Evolutionary conservation across 2,888 invertebrate species (phyloP).

Genomic region (Prosapia bicincta): DNA sequence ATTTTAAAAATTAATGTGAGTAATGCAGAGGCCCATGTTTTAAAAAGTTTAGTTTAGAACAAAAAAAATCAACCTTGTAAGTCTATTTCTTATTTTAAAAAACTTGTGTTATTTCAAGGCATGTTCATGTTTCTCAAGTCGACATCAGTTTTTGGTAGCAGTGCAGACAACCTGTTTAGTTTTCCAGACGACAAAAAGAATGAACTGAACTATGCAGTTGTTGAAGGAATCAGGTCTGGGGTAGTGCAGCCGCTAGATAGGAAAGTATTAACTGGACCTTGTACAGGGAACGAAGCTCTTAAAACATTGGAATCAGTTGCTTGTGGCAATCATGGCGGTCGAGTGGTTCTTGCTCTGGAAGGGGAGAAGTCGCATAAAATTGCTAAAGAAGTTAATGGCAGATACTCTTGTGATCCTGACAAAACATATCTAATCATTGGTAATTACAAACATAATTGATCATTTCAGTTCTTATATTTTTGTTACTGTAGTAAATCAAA

Average conservation of each 20-base stretch:
- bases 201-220: conserved; percentile 49
- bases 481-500: too few species aligned
- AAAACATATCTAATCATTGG: conserved; percentile 51
- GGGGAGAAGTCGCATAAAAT: conserved; percentile 14
- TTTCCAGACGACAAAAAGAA: conserved; percentile 48
- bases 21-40: too few species aligned
- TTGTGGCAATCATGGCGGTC: conserved; percentile 15
- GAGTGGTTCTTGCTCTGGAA: conserved; percentile 18
- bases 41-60: too few species aligned
- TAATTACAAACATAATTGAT: too few species aligned
- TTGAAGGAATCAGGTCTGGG: conserved; percentile 51
- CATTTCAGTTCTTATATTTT: too few species aligned
- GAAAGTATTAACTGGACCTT: neutral
- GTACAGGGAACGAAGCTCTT: conserved; percentile 6
- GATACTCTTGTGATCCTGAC: conserved; percentile 49
- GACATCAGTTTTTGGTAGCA: conserved; percentile 56
- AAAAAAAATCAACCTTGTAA: too few species aligned
- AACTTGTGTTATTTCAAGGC: conserved; percentile 45
- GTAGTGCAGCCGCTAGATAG: conserved; percentile 53
- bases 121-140: conserved; percentile 58
- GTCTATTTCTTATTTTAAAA: too few species aligned
- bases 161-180: conserved; percentile 55
- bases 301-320: neutral
- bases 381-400: conserved; percentile 32
- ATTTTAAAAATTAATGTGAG: too few species aligned